A percentile compares a stretch with the other conserved stretches of the same genome.
These are phyloP conservation scores for Vulpes vulpes DNA, from an alignment of 2,113 vertebrate genomes.

Conservation along the genomic window DNA sequence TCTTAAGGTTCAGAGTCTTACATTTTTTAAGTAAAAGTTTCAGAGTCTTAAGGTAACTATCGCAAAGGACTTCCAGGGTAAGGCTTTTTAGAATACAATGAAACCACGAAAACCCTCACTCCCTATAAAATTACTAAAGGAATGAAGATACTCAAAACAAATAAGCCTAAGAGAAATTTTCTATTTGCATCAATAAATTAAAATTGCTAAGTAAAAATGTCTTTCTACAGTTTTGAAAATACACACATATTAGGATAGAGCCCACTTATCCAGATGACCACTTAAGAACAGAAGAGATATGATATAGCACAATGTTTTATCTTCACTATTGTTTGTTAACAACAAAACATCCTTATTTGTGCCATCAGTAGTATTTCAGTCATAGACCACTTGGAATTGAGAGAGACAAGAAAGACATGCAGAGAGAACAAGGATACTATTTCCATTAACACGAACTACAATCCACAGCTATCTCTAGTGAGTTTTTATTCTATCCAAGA, in stretches of 20 bases:
- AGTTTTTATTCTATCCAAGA: background rate
- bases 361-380: background rate
- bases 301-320: constrained; percentile 76
- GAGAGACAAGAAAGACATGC: background rate
- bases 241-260: constrained; percentile 77
- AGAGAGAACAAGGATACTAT: background rate
- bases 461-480: background rate
- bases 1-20: background rate
- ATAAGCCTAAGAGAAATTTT: constrained; percentile 84
- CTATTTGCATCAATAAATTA: constrained; percentile 85
- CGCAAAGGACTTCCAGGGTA: background rate
- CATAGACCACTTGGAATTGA: background rate
- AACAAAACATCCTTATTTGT: constrained; percentile 78
- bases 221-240: constrained; percentile 82
- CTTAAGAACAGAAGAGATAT: constrained; percentile 66
- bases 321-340: constrained; percentile 77
- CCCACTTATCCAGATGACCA: constrained; percentile 78
- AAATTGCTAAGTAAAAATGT: constrained; percentile 80
- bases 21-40: background rate
- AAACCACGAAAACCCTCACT: background rate
- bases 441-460: background rate
- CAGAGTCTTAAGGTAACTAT: background rate
- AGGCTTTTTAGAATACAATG: background rate
- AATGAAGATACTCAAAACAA: constrained; percentile 77
- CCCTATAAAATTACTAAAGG: background rate